These are phyloP conservation scores for Trinorchestia longiramus DNA, from an alignment of 1,140 invertebrate species.

Conservation along the genomic window DNA sequence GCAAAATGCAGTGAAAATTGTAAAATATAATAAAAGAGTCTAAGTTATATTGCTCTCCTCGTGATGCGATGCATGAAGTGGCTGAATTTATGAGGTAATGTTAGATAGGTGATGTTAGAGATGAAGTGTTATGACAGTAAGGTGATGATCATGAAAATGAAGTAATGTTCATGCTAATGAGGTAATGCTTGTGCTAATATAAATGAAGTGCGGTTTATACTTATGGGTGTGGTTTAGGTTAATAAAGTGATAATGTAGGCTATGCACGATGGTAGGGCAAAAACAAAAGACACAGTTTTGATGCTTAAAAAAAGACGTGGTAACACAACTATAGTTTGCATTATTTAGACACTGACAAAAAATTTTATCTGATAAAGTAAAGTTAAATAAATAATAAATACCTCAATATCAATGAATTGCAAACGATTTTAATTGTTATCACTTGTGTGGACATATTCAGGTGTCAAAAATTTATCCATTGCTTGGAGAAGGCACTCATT, in stretches of 20 bases:
- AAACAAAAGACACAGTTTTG: background rate
- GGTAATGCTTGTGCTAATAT: background rate
- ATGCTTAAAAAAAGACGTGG: background rate
- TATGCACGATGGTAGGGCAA: background rate
- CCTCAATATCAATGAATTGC: background rate
- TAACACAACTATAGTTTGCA: background rate
- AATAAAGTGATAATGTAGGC: background rate
- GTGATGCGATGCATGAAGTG: too few species aligned
- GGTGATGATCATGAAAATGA: too few species aligned
- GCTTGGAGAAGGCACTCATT: background rate
- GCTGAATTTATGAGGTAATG: background rate
- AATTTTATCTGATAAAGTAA: background rate
- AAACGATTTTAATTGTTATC: background rate
- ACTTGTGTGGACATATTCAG: background rate
- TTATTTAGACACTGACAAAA: background rate
- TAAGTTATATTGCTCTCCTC: too few species aligned
- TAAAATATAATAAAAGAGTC: too few species aligned
- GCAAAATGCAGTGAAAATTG: too few species aligned
- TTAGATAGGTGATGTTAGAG: background rate
- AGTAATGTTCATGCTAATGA: background rate
- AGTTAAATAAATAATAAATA: background rate
- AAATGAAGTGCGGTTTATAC: background rate
- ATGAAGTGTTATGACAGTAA: background rate
- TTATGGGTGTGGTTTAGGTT: background rate
- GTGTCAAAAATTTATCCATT: background rate